Conservation (phyloP, 2,888 invertebrate species). For the Leptogaster cylindrica region DNA sequence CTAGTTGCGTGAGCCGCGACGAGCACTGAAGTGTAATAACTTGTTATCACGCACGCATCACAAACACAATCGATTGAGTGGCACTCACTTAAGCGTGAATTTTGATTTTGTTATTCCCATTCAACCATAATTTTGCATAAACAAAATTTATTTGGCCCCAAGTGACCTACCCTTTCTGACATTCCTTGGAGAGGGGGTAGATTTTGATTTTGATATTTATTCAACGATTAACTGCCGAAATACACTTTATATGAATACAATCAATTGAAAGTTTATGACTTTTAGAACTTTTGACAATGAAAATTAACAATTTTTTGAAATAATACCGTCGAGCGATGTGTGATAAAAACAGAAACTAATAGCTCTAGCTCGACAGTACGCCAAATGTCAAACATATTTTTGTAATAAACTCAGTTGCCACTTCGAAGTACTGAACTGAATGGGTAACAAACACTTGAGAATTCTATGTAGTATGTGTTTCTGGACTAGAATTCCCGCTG, state of each 20-base stretch:
- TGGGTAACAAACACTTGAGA: too few relatives aligned
- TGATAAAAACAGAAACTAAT: conserved; percentile 29
- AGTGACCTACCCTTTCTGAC: conserved; percentile 38
- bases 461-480: too few relatives aligned
- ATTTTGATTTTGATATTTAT: conserved; percentile 27
- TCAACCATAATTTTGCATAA: conserved; percentile 6
- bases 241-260: background rate
- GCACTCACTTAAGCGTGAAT: background rate
- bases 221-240: too few relatives aligned
- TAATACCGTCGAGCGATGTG: too few relatives aligned
- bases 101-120: background rate
- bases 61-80: conserved; percentile 20
- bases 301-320: too few relatives aligned
- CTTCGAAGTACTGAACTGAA: too few relatives aligned
- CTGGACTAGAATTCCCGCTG: too few relatives aligned
- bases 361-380: conserved; percentile 27
- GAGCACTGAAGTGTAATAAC: conserved; percentile 1
- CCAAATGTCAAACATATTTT: conserved; percentile 31
- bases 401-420: too few relatives aligned
- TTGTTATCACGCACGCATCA: conserved; percentile 31
- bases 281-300: too few relatives aligned
- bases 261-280: too few relatives aligned
- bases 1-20: background rate
- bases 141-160: conserved; percentile 32
- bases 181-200: conserved; percentile 22